Conservation (phyloP, 2,888 invertebrate species). For the Tetragonisca angustula region DNA sequence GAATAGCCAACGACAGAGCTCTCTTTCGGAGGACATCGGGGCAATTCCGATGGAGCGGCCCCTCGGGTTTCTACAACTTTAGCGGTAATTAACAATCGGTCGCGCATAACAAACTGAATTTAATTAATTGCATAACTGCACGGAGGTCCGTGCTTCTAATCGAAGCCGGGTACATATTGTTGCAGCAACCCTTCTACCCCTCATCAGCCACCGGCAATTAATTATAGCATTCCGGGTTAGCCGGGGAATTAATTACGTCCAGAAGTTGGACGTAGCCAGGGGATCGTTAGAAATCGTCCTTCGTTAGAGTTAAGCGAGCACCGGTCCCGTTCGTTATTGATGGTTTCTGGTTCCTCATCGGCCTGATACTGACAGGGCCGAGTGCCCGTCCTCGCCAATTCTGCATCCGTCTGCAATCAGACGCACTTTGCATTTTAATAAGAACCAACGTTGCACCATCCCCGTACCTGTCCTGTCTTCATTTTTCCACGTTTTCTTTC, state of each 20-base stretch:
- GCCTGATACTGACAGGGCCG: conserved; percentile 60
- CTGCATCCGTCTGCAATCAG: conserved; percentile 44
- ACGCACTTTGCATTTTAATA: conserved; percentile 49
- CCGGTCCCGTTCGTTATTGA: conserved; percentile 69
- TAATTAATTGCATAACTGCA: conserved; percentile 82
- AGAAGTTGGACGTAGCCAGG: conserved; percentile 82
- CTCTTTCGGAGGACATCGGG: conserved; percentile 22
- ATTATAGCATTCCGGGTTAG: conserved; percentile 84
- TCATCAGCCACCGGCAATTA: conserved; percentile 80
- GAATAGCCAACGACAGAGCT: conserved; percentile 15
- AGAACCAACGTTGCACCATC: conserved; percentile 18
- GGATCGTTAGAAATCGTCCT: conserved; percentile 79
- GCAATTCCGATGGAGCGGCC: conserved; percentile 35
- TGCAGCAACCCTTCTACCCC: conserved; percentile 75
- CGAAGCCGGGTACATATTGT: conserved; percentile 81
- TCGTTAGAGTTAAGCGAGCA: conserved; percentile 73
- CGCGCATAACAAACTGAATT: conserved; percentile 80
- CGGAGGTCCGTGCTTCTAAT: conserved; percentile 77
- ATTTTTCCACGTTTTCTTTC: not conserved
- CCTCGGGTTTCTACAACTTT: conserved; percentile 64
- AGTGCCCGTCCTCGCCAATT: conserved; percentile 35
- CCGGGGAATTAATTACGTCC: conserved; percentile 83
- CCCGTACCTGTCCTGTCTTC: not conserved
- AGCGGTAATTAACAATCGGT: conserved; percentile 80
- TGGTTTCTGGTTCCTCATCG: conserved; percentile 67